Evolutionary conservation across 2,797 vertebrate genomes (phyloP).

Genomic region (Coregonus suidteri): DNA sequence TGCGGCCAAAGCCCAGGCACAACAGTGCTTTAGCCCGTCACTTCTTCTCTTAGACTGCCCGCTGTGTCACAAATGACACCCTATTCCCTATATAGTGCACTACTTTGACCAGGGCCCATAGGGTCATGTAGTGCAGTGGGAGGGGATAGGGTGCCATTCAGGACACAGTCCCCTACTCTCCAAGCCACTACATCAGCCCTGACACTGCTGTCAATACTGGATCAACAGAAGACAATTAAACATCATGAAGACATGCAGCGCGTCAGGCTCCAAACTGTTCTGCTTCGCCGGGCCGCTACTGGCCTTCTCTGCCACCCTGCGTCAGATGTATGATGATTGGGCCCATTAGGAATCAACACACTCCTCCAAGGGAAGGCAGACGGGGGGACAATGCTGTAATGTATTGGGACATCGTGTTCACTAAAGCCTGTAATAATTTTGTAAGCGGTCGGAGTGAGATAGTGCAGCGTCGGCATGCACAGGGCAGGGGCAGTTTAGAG

Average conservation of each 20-base stretch:
- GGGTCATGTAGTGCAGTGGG: neutral
- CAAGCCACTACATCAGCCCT: slow-evolving; percentile 12
- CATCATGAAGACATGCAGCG: neutral
- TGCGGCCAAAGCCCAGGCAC: slow-evolving; percentile 37
- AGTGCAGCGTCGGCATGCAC: neutral
- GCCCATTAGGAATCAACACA: neutral
- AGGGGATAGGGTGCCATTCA: neutral
- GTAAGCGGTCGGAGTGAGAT: no score
- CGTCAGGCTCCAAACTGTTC: slow-evolving; percentile 3
- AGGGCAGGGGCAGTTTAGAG: neutral
- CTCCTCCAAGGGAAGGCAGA: neutral
- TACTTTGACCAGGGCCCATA: neutral
- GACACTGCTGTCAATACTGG: neutral
- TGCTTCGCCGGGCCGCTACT: neutral
- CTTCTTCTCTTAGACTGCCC: neutral
- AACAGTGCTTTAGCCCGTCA: slow-evolving; percentile 38
- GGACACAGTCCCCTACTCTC: slow-evolving; percentile 7
- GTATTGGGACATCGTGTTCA: neutral
- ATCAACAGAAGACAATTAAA: slow-evolving; percentile 22
- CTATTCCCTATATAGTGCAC: neutral
- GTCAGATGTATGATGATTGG: neutral
- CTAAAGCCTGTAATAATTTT: slow-evolving; percentile 10
- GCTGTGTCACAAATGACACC: neutral
- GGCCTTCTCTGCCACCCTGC: neutral
- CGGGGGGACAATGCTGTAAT: neutral